Evolutionary conservation across 2,888 invertebrate genomes (phyloP).

Genomic region (Heliconius erato): DNA sequence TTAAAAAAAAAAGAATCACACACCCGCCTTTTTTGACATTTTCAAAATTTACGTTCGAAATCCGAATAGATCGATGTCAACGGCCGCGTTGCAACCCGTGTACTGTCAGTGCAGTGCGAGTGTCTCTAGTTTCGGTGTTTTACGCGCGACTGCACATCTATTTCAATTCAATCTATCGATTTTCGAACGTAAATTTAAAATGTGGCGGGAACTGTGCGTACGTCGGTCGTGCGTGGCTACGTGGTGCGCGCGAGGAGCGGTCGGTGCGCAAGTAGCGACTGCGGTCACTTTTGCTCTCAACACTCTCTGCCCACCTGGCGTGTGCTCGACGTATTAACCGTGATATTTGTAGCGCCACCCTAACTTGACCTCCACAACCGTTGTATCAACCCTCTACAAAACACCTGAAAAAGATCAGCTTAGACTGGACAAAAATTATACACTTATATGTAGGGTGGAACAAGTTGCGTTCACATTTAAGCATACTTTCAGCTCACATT

Average conservation of each 20-base stretch:
- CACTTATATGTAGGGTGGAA: slow-evolving; percentile 48
- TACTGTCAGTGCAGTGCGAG: slow-evolving; percentile 71
- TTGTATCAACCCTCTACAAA: slow-evolving; percentile 44
- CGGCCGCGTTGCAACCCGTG: slow-evolving; percentile 78
- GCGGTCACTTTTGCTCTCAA: slow-evolving; percentile 71
- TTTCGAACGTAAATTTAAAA: slow-evolving; percentile 76
- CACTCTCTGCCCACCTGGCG: slow-evolving; percentile 75
- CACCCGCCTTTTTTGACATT: slow-evolving; percentile 76
- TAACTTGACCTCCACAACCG: slow-evolving; percentile 58
- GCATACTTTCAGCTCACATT: slow-evolving; percentile 49
- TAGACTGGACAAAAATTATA: slow-evolving; percentile 53
- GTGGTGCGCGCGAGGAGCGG: slow-evolving; percentile 73
- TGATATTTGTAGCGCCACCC: slow-evolving; percentile 67
- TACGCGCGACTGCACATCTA: slow-evolving; percentile 75
- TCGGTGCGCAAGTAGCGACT: slow-evolving; percentile 80
- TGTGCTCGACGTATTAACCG: slow-evolving; percentile 77
- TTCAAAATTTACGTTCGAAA: slow-evolving; percentile 65
- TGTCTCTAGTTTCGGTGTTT: slow-evolving; percentile 72
- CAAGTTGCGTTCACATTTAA: slow-evolving; percentile 49
- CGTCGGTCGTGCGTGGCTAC: slow-evolving; percentile 72
- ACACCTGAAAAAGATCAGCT: slow-evolving; percentile 56
- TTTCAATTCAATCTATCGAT: slow-evolving; percentile 70
- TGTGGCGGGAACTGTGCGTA: slow-evolving; percentile 81
- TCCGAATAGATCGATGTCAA: slow-evolving; percentile 74
- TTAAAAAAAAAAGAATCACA: slow-evolving; percentile 69